These are phyloP conservation scores for Paralichthys olivaceus DNA, from an alignment of 2,113 vertebrate species.

Conservation along the genomic window DNA sequence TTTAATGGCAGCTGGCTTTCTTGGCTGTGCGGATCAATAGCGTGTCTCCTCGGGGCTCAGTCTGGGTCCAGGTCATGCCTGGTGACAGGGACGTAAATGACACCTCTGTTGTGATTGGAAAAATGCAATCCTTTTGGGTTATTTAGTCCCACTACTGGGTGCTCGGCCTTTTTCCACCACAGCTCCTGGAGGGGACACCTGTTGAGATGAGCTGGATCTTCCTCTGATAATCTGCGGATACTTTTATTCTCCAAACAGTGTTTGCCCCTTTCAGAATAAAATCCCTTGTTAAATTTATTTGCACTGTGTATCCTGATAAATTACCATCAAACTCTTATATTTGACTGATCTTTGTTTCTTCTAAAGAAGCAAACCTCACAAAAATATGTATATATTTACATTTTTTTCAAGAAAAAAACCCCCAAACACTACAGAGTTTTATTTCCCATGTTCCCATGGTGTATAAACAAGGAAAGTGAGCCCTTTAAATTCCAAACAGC, in stretches of 20 bases:
- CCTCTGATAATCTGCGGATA: conserved; percentile 7
- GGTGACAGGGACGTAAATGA: conserved; percentile 71
- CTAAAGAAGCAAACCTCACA: conserved; percentile 2
- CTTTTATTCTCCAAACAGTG: not conserved
- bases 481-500: conserved; percentile 76
- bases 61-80: conserved; percentile 71
- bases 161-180: conserved; percentile 5
- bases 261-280: not conserved
- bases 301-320: too few relatives aligned
- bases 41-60: conserved; percentile 79
- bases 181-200: conserved; percentile 48
- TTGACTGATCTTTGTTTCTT: not conserved
- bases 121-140: conserved; percentile 64
- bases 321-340: too few relatives aligned
- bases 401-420: conserved; percentile 1
- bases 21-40: conserved; percentile 88
- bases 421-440: conserved; percentile 17
- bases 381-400: not conserved
- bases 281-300: not conserved
- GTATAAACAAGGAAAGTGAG: conserved; percentile 66
- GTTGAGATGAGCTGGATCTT: conserved; percentile 51
- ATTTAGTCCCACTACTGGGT: conserved; percentile 59
- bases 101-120: conserved; percentile 76
- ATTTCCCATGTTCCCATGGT: conserved; percentile 38
- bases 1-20: conserved; percentile 87